Percentiles rank a stretch among this genome's conserved stretches.
phyloP scores from a whole-genome alignment of 2,797 vertebrate genomes.

The Phrynocephalus forsythii region DNA sequence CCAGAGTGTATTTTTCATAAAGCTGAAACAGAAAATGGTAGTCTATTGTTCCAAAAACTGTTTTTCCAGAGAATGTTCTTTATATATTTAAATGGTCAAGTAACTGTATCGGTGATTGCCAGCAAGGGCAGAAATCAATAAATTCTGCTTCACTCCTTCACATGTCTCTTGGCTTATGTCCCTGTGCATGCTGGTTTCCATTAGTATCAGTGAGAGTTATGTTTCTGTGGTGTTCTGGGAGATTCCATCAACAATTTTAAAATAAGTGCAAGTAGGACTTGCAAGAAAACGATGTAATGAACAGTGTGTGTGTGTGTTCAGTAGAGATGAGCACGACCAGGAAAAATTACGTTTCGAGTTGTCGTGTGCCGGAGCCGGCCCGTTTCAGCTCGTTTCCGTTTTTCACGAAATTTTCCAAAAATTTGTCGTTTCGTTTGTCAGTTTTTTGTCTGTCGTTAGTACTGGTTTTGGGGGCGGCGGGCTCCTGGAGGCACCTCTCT shows the following conservation, averaged over 20 bases:
- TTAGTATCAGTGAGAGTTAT: background rate
- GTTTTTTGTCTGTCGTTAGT: too few species aligned
- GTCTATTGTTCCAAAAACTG: too few species aligned
- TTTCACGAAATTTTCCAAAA: too few species aligned
- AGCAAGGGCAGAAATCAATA: constrained; percentile 4
- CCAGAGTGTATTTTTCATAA: background rate
- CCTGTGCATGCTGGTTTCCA: background rate
- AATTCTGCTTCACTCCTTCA: background rate
- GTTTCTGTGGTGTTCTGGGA: background rate
- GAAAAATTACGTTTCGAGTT: too few species aligned
- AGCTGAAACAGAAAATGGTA: background rate
- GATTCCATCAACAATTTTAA: background rate
- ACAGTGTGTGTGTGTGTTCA: too few species aligned
- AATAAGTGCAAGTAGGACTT: background rate
- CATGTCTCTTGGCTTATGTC: background rate
- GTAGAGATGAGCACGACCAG: too few species aligned
- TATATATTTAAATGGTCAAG: background rate
- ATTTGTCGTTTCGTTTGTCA: too few species aligned
- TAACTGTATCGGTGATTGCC: constrained; percentile 16
- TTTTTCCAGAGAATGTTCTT: too few species aligned
- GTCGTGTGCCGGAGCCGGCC: too few species aligned
- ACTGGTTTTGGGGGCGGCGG: too few species aligned
- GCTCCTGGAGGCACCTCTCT: too few species aligned
- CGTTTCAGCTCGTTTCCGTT: too few species aligned
- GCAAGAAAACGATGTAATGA: background rate